These are phyloP conservation scores for Neuroscelio doddi DNA, from an alignment of 2,888 invertebrate genomes.

Conservation along the genomic window DNA sequence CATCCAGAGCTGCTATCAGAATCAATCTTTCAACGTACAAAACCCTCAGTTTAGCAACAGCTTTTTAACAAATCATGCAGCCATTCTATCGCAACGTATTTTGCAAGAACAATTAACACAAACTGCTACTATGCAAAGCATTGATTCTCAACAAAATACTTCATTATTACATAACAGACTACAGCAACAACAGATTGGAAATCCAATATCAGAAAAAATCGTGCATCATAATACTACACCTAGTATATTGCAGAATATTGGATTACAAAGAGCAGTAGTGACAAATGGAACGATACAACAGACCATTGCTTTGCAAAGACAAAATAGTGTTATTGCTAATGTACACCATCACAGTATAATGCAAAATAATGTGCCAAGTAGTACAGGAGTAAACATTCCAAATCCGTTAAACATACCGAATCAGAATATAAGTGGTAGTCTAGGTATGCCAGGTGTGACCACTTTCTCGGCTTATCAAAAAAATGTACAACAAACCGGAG, in stretches of 20 bases:
- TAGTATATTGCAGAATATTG: constrained; percentile 11
- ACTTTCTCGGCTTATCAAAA: constrained; percentile 56
- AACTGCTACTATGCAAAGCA: no score
- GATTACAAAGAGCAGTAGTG: constrained; percentile 36
- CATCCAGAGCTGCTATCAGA: constrained; percentile 51
- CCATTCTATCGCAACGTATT: constrained; percentile 34
- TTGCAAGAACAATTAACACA: constrained; percentile 42
- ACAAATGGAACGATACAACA: constrained; percentile 49
- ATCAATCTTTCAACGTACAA: constrained; percentile 60
- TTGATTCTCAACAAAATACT: background rate
- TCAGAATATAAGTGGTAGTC: constrained; percentile 42
- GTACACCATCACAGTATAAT: constrained; percentile 51
- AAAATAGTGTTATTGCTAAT: constrained; percentile 22
- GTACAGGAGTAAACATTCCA: constrained; percentile 50
- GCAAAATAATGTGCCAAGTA: constrained; percentile 43
- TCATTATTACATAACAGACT: background rate
- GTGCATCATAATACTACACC: background rate
- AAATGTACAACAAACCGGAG: constrained; percentile 47
- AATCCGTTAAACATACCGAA: constrained; percentile 51
- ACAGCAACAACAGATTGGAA: background rate
- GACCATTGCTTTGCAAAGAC: constrained; percentile 42
- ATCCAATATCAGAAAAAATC: background rate
- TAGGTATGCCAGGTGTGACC: constrained; percentile 18
- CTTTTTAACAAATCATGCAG: constrained; percentile 53
- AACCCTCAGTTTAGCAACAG: constrained; percentile 63